Conservation (phyloP, 2,797 vertebrate genomes). For the Acanthiza pusilla region DNA sequence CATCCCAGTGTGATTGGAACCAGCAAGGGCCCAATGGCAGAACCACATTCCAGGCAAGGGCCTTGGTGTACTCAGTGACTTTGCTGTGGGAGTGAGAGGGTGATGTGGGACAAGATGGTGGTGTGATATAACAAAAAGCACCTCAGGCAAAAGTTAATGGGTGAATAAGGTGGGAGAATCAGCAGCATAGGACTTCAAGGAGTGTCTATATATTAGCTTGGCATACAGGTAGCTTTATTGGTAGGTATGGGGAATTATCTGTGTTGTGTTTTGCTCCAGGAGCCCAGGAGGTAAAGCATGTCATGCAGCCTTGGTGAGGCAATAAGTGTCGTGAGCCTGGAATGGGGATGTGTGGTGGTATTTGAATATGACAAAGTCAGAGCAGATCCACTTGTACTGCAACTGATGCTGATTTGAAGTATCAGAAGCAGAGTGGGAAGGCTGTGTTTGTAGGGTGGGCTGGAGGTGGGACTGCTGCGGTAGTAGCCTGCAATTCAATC, state of each 20-base stretch:
- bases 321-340: background rate
- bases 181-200: background rate
- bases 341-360: background rate
- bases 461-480: background rate
- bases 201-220: background rate
- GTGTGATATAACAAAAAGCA: background rate
- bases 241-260: background rate
- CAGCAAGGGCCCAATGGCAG: background rate
- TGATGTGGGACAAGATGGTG: background rate
- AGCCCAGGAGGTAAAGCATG: background rate
- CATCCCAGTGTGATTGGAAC: background rate
- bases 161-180: background rate
- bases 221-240: background rate
- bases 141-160: background rate
- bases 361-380: background rate
- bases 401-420: background rate
- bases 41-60: background rate
- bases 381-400: background rate
- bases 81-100: accelerated
- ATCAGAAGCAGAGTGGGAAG: background rate
- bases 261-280: background rate
- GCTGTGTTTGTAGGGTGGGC: background rate
- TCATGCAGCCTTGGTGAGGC: background rate
- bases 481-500: background rate
- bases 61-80: background rate